phyloP scores from a whole-genome alignment of 2,888 invertebrate species.

The Drosophila mettleri region DNA sequence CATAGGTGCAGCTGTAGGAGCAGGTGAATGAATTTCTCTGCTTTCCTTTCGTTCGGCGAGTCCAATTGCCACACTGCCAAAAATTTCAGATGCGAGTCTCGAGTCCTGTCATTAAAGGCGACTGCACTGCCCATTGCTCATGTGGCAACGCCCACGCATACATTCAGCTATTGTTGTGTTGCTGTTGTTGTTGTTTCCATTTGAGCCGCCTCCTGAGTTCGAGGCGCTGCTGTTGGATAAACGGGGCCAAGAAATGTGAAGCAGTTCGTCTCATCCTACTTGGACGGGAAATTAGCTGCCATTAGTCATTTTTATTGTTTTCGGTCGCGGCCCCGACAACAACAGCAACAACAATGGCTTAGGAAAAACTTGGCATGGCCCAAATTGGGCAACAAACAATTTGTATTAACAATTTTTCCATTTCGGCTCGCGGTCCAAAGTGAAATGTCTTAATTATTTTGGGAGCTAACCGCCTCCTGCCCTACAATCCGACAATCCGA shows the following conservation, averaged over 20 bases:
- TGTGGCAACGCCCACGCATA: constrained; percentile 58
- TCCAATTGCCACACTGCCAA: constrained; percentile 12
- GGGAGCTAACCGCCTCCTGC: constrained; percentile 63
- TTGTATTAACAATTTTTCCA: constrained; percentile 75
- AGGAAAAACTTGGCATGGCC: constrained; percentile 48
- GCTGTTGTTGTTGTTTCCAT: constrained; percentile 3
- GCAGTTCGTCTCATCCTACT: constrained; percentile 43
- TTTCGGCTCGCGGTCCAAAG: constrained; percentile 59
- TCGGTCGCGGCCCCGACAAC: constrained; percentile 66
- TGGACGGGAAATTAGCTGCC: constrained; percentile 80
- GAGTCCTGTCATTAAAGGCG: constrained; percentile 36
- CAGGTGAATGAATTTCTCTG: constrained; percentile 19
- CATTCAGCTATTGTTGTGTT: not conserved
- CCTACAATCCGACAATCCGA: constrained; percentile 42
- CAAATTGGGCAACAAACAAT: constrained; percentile 76
- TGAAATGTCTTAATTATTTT: constrained; percentile 79
- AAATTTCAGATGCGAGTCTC: constrained; percentile 18
- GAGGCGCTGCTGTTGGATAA: constrained; percentile 15
- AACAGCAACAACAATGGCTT: constrained; percentile 29
- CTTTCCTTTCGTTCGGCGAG: constrained; percentile 12
- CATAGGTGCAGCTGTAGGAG: constrained; percentile 18
- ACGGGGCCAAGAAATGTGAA: constrained; percentile 45
- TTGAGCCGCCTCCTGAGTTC: constrained; percentile 50
- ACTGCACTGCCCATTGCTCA: constrained; percentile 41
- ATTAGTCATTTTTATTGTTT: constrained; percentile 82